phyloP scores from a whole-genome alignment of 2,888 invertebrate species.

The Ectemnius lituratus region DNA sequence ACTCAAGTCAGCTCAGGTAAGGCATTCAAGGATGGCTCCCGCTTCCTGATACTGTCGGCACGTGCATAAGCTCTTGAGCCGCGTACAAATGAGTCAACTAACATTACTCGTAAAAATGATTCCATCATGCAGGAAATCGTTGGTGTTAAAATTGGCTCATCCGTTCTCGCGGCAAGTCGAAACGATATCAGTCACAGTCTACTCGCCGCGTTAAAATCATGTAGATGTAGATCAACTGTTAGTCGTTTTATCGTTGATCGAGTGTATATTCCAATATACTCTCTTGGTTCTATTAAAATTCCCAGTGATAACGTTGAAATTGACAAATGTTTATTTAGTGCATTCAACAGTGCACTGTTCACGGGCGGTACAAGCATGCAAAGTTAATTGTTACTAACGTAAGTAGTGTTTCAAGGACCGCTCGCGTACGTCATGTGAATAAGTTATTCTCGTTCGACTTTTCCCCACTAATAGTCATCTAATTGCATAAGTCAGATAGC shows the following conservation, averaged over 20 bases:
- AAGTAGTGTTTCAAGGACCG: constrained; percentile 20
- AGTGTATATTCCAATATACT: too few relatives aligned
- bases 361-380: neutral
- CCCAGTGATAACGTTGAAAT: too few relatives aligned
- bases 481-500: constrained; percentile 32
- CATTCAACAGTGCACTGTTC: too few relatives aligned
- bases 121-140: constrained; percentile 5
- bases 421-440: constrained; percentile 10
- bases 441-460: constrained; percentile 34
- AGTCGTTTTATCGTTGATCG: too few relatives aligned
- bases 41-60: neutral
- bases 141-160: constrained; percentile 6
- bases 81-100: neutral
- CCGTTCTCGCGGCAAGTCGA: constrained; percentile 2
- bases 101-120: constrained; percentile 4
- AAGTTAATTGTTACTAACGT: neutral
- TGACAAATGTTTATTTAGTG: too few relatives aligned
- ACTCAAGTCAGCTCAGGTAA: neutral
- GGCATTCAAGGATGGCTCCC: neutral
- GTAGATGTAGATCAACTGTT: too few relatives aligned
- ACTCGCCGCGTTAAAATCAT: too few relatives aligned
- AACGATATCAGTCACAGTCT: too few relatives aligned
- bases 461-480: constrained; percentile 21
- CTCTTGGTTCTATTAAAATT: too few relatives aligned
- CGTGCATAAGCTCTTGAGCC: neutral